Base-by-base conservation (phyloP, 2,888 invertebrate genomes). In the Pheosia gnoma region DNA sequence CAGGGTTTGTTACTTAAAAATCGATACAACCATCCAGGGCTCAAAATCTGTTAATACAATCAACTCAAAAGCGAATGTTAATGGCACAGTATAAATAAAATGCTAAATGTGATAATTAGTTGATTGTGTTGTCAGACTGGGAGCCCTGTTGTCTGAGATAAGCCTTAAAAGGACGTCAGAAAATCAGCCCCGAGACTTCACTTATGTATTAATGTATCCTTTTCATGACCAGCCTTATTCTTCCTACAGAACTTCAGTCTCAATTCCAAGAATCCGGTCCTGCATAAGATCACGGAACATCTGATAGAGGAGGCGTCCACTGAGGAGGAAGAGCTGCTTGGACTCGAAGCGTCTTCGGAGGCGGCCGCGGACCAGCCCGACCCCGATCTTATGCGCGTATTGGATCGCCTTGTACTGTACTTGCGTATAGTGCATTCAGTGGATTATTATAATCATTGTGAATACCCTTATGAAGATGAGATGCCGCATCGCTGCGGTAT, bases 401-500 rank as follows among this genome's bases (percentile, higher is more conserved):
- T 96, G 59, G 96, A 96, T 80, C 95, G 97, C 57, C 95, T 99
- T 65, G 96, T 99, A 58, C 87, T 99, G 59, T 99, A 99, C 86
- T 93, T 99, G 78, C 96, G 99, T 58, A 95, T 99, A 56, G 99
- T 99, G 0, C 99, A 99, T 88, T 99, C 99, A 0, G 97, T 99
- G 59, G 99, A 99, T 89, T 99, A 98, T 87, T 99, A 99, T 92
- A 99, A 99, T 91, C 98, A 98, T 83, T 98, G 98, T 83, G 99
- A 99, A 84, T 99, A 99, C 90, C 98, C 99, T 0, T 98, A 99
- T 80, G 99, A 99, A 88, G 99, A 99, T 86, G 99, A 99, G 89
- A 99, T 99, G 99, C 99, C 99, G 0, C 99, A 99, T 89, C 95
- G 99, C 49, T 99, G 99, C 88, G 99, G 99, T 9, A 98, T 99